A percentile compares a stretch with the other conserved stretches of the same genome.
These are phyloP conservation scores for Chiloscyllium plagiosum DNA, from an alignment of 2,113 vertebrate genomes.

Conservation along the genomic window DNA sequence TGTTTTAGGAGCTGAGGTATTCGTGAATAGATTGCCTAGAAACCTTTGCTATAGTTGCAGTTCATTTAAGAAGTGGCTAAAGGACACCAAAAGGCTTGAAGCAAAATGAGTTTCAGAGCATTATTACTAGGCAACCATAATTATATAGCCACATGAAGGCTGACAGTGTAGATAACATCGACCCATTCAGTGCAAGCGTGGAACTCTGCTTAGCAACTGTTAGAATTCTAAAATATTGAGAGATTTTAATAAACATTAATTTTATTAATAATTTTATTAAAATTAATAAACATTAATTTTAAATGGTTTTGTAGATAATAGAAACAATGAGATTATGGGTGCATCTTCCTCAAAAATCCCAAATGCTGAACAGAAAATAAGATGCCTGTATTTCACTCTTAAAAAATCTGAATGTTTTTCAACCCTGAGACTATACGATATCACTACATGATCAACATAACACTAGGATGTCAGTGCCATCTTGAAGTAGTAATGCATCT, in stretches of 20 bases:
- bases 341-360: neutral
- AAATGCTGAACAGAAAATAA: neutral
- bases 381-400: neutral
- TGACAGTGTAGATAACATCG: neutral
- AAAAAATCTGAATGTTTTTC: neutral
- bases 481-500: neutral
- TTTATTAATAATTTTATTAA: neutral
- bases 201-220: neutral
- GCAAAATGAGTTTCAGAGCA: neutral
- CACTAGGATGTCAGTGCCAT: too few species aligned
- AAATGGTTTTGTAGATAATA: neutral
- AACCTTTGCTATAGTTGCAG: neutral
- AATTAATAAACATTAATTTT: neutral
- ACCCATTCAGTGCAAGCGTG: neutral
- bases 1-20: neutral
- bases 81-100: neutral
- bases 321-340: neutral
- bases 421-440: neutral
- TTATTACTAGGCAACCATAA: neutral
- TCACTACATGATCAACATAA: neutral
- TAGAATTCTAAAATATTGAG: neutral
- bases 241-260: neutral
- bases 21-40: neutral
- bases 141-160: neutral
- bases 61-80: neutral